phyloP scores from a whole-genome alignment of 2,113 vertebrate genomes.

The Thalassarche chlororhynchos region DNA sequence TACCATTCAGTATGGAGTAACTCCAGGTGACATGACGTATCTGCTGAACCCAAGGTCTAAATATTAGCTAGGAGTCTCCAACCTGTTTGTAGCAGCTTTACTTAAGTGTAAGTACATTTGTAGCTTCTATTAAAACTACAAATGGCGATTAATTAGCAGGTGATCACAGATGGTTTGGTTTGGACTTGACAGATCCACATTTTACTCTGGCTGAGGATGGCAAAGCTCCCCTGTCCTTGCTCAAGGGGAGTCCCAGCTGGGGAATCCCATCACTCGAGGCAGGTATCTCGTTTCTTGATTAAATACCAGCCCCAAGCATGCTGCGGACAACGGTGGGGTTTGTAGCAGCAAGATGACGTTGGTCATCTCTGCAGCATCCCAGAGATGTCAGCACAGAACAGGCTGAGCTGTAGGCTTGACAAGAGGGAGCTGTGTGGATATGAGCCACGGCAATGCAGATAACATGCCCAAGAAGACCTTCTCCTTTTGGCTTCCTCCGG shows the following conservation, averaged over 20 bases:
- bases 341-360: background rate
- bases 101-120: background rate
- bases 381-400: background rate
- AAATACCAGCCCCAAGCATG: background rate
- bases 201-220: background rate
- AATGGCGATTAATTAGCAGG: background rate
- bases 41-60: background rate
- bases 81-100: background rate
- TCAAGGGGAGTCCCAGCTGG: background rate
- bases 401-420: background rate
- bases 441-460: rapidly evolving
- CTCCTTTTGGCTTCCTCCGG: background rate
- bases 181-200: background rate
- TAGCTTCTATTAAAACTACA: background rate
- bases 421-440: background rate
- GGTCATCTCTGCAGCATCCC: background rate
- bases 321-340: background rate
- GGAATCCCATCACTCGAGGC: background rate
- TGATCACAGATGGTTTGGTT: background rate
- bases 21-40: no score
- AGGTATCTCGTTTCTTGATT: background rate
- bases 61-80: background rate
- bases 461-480: background rate
- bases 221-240: background rate
- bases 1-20: background rate